Evolutionary conservation across 2,797 vertebrate species (phyloP).

Genomic region (Loriculus beryllinus): DNA sequence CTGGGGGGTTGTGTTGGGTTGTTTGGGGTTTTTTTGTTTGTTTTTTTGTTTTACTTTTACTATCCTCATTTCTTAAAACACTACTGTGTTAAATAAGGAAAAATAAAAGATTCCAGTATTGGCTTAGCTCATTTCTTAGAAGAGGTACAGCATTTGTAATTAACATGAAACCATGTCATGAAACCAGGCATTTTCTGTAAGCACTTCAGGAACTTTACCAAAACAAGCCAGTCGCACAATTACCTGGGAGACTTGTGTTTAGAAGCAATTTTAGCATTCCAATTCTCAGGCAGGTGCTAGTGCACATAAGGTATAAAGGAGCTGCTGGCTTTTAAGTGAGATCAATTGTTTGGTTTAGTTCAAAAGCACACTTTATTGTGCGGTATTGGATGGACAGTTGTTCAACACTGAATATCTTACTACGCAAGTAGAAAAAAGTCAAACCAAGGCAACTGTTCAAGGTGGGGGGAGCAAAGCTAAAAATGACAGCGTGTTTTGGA

Average conservation of each 20-base stretch:
- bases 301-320: rapidly evolving
- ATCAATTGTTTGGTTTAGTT: neutral
- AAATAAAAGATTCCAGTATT: neutral
- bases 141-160: neutral
- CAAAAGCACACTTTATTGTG: neutral
- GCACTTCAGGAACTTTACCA: neutral
- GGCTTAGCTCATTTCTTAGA: neutral
- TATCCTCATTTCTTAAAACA: neutral
- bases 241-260: neutral
- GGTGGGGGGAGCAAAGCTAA: neutral
- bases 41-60: neutral
- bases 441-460: neutral
- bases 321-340: neutral
- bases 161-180: neutral
- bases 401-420: neutral
- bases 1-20: neutral
- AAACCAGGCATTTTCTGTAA: neutral
- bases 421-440: neutral
- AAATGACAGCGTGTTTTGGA: neutral
- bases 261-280: neutral
- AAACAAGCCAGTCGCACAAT: neutral
- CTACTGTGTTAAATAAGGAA: neutral
- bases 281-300: neutral
- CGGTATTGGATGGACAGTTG: rapidly evolving
- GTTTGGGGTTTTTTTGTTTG: neutral